Conservation (phyloP, 2,797 vertebrate genomes). For the Neostethus bicornis region DNA sequence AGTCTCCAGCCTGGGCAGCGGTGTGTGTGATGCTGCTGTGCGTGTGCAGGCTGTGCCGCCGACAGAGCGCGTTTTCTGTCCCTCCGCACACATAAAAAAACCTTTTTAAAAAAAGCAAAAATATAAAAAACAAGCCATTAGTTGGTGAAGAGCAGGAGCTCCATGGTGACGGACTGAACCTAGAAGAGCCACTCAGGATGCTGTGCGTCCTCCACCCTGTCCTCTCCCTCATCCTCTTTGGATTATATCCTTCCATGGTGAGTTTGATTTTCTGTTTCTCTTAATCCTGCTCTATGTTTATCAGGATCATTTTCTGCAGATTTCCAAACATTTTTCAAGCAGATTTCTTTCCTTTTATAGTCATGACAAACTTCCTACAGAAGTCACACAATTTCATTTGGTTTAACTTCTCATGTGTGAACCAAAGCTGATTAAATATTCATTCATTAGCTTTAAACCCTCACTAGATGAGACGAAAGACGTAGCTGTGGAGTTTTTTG, state of each 20-base stretch:
- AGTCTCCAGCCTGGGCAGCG: conserved; percentile 40
- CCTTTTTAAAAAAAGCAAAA: too few relatives aligned
- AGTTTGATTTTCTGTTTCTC: conserved; percentile 50
- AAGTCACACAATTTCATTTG: conserved; percentile 20
- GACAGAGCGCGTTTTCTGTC: conserved; percentile 52
- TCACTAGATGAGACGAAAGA: background rate
- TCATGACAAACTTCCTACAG: conserved; percentile 25
- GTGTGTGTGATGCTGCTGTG: conserved; percentile 59
- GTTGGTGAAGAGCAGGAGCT: conserved; percentile 36
- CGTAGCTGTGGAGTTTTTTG: too few relatives aligned
- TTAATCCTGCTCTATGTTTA: background rate
- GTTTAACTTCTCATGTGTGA: too few relatives aligned
- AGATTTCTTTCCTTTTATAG: background rate
- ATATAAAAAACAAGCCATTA: background rate
- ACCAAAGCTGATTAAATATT: background rate
- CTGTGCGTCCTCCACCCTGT: conserved; percentile 83
- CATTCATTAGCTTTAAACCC: background rate
- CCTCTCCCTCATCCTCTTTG: conserved; percentile 85
- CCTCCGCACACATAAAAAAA: conserved; percentile 14
- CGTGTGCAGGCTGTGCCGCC: conserved; percentile 35
- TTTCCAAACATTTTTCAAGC: background rate
- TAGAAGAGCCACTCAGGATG: conserved; percentile 83
- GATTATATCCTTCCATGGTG: conserved; percentile 91
- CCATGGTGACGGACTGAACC: conserved; percentile 69
- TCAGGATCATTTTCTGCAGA: too few relatives aligned